These are phyloP conservation scores for Corythoichthys haematopterus DNA, from an alignment of 2,113 vertebrate species.

Conservation along the genomic window DNA sequence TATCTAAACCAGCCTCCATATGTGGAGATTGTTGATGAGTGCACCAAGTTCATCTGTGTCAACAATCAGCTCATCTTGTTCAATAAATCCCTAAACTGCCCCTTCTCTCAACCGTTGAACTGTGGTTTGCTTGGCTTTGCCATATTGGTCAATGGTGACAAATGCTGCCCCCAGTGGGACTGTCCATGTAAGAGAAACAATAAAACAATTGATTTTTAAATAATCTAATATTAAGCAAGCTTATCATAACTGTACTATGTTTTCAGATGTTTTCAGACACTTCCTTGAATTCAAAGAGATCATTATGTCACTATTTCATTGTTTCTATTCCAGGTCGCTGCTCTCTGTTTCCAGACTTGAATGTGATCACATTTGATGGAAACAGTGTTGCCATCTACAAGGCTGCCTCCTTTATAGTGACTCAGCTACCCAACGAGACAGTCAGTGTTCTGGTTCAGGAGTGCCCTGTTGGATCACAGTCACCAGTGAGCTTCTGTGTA, in stretches of 20 bases:
- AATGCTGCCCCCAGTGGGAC: slow-evolving; percentile 91
- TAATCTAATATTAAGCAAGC: neutral
- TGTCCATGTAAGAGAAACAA: slow-evolving; percentile 86
- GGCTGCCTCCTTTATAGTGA: slow-evolving; percentile 84
- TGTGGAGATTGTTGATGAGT: slow-evolving; percentile 77
- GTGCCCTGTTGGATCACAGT: slow-evolving; percentile 76
- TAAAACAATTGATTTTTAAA: neutral
- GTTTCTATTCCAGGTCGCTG: slow-evolving; percentile 79
- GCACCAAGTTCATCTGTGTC: slow-evolving; percentile 87
- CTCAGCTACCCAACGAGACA: slow-evolving; percentile 80
- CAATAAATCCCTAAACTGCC: slow-evolving; percentile 89
- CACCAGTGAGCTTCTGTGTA: slow-evolving; percentile 43
- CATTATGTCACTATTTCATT: slow-evolving; percentile 1
- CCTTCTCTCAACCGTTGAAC: slow-evolving; percentile 76
- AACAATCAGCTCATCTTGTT: slow-evolving; percentile 85
- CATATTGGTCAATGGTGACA: slow-evolving; percentile 83
- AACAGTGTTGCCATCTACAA: slow-evolving; percentile 83
- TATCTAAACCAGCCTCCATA: slow-evolving; percentile 65
- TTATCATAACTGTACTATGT: neutral
- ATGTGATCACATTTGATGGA: slow-evolving; percentile 89
- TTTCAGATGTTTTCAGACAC: too few relatives aligned
- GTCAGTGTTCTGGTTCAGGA: slow-evolving; percentile 80
- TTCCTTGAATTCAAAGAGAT: neutral
- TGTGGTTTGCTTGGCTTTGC: slow-evolving; percentile 91
- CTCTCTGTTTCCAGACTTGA: slow-evolving; percentile 90